These are phyloP conservation scores for Lagopus muta DNA, from an alignment of 2,113 vertebrate genomes.

Conservation along the genomic window DNA sequence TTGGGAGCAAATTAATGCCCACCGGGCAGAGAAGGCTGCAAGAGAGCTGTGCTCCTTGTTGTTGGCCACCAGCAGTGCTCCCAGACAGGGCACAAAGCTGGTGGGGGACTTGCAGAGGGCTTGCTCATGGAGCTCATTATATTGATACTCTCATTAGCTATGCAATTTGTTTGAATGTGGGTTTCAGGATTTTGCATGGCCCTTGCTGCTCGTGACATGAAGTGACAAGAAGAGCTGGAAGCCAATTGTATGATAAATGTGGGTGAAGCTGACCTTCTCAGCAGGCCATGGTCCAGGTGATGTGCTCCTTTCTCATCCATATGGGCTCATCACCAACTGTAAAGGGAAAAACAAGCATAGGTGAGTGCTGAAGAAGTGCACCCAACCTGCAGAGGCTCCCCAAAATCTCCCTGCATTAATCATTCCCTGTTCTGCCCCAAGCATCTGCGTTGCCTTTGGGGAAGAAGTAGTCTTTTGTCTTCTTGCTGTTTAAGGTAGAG, in stretches of 20 bases:
- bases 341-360: not conserved
- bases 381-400: not conserved
- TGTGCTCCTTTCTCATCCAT: not conserved
- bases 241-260: not conserved
- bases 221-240: not conserved
- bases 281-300: not conserved
- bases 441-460: not conserved
- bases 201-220: not conserved
- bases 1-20: no score
- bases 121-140: not conserved
- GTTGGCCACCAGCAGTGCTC: not conserved
- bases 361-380: not conserved
- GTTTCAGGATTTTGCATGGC: not conserved
- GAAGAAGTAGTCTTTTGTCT: not conserved
- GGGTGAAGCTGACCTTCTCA: not conserved
- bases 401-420: not conserved
- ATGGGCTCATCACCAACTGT: not conserved
- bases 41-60: not conserved
- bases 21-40: not conserved
- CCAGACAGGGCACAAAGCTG: not conserved
- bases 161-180: not conserved
- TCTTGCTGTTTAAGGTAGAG: accelerated
- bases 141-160: not conserved
- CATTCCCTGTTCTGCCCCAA: not conserved
- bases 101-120: not conserved